Conservation (phyloP, 2,797 vertebrate species). For the Urophycis tenuis region DNA sequence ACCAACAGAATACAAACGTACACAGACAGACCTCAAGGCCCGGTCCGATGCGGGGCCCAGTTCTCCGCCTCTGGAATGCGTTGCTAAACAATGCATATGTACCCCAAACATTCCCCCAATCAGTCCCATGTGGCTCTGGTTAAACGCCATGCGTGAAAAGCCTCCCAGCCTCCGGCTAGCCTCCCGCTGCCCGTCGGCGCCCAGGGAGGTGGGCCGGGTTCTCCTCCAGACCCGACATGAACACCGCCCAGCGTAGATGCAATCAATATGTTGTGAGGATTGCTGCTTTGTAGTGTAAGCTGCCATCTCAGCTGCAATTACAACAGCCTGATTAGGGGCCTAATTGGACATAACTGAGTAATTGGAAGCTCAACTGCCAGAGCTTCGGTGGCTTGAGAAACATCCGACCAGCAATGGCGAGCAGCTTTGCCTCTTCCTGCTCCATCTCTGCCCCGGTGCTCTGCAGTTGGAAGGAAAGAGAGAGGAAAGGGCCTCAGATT, state of each 20-base stretch:
- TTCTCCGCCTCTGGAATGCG: neutral
- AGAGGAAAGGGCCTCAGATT: too few relatives aligned
- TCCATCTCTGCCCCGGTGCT: too few relatives aligned
- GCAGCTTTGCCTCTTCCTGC: constrained; percentile 34
- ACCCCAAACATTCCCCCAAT: constrained; percentile 45
- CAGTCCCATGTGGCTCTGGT: constrained; percentile 45
- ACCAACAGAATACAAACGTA: neutral
- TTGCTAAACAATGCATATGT: constrained; percentile 20
- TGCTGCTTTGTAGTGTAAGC: constrained; percentile 56
- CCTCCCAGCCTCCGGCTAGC: constrained; percentile 39
- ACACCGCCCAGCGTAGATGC: constrained; percentile 48
- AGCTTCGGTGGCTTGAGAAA: constrained; percentile 46
- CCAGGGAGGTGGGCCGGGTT: constrained; percentile 36
- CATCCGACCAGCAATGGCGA: constrained; percentile 42
- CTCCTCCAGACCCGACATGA: constrained; percentile 42
- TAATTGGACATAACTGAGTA: constrained; percentile 67
- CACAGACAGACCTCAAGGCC: neutral
- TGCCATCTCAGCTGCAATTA: constrained; percentile 58
- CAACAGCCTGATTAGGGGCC: constrained; percentile 57
- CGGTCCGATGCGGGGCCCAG: neutral
- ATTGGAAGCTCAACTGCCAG: constrained; percentile 55
- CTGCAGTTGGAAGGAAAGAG: too few relatives aligned
- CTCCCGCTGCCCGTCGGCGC: constrained; percentile 40
- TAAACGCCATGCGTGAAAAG: constrained; percentile 36
- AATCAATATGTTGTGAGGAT: constrained; percentile 60